Evolutionary conservation across 2,888 invertebrate species (phyloP), one percentile per base, ranked within the genome.

Genomic region (Bugula neritina): DNA sequence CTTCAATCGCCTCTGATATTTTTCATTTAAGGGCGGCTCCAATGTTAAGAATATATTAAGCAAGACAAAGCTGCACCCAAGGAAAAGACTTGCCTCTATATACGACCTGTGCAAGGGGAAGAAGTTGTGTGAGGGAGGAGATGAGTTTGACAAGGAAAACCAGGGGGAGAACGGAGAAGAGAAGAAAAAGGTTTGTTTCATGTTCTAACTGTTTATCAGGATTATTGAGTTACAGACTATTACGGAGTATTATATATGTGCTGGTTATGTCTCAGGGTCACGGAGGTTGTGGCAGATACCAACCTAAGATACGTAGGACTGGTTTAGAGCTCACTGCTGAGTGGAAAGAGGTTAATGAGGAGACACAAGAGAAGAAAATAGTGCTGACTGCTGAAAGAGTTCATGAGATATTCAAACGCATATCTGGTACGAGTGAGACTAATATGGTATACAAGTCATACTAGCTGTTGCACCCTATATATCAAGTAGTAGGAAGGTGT

Each of bases 101-200:
- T 99, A 99, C 85, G 99, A 99, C 84, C 86, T 99, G 35, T 99
- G 98, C 85, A 99, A 99, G 86, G 92, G 94, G 5, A 97, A 97
- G 86, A 94, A 93, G 77, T 92, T 98, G 81, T 99, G 99, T 85
- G 98, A 98, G 85, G 97, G 97, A 74, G 97, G 96, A 74, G 97
- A 97, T 84, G 98, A 97, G 84, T 94, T 96, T 91, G 96, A 97
- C 72, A 55, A 74, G 23, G 70, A 70, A 52, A 70, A 70, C 21
- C 71, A 74, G 55, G 78, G 77, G 29, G 77, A 77, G 17, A 77
- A 71, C 29, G 76, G 77, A n/a, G 79, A 74, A 23, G 79, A 79
- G 57, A 77, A 76, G 75, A 89, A 87, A 76, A 89, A 89, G 83
- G 88, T 79, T 70, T 35, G 31, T 63, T 5, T 25, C 5, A 17